Evolutionary conservation across 1,140 invertebrate species (phyloP), one percentile per base, ranked within the genome.

Genomic region (roundworm (Caenorhabditis elegans)): DNA sequence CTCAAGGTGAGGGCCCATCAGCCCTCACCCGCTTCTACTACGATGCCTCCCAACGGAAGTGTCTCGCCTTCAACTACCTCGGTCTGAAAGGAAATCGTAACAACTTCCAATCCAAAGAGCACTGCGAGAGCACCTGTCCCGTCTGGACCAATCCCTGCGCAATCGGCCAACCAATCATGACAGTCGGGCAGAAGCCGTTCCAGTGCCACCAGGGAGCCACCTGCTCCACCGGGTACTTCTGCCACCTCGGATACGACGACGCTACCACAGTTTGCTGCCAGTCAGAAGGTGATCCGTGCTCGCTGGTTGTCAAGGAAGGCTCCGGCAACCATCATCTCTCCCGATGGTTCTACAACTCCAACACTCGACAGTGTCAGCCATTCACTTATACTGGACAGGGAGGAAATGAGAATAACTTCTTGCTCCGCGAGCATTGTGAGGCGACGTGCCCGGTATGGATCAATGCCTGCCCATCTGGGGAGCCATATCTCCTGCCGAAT

Each of bases 381-480:
- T 87, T 87, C 65, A 83, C 78, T 13, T 87, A 87, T 36, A 78
- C 34, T 55, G 85, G 85, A 65, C 53, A 79, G 10, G 70, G 76
- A 1, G 86, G 86, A 47, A 89, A 87, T 48, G 85, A 87, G 77
- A 87, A 87, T 79, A 86, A 86, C 36, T 87, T 87, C 83, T 22
- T 83, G 3, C 47, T 82, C 8, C 77, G 83, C 19, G 85, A 87
- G 49, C 85, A 87, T 26, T 87, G 86, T 43, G 86, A 87, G 70
- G 70, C 80, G 15, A 79, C 85, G 1, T 87, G 83, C 28, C 77
- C 85, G 13, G 77, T 76, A 22, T 83, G 46, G 70, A 65, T 78
- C 46, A 86, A 89, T 49, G 80, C 86, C 15, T 90, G 87, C 78
- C 80, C 86, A 11, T 48, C 22, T 26, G 87, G 85, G 19, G 79